A percentile compares a stretch with the other conserved stretches of the same genome.
Conservation (phyloP, 1,140 invertebrate species). For the Drosophila hydei region DNA sequence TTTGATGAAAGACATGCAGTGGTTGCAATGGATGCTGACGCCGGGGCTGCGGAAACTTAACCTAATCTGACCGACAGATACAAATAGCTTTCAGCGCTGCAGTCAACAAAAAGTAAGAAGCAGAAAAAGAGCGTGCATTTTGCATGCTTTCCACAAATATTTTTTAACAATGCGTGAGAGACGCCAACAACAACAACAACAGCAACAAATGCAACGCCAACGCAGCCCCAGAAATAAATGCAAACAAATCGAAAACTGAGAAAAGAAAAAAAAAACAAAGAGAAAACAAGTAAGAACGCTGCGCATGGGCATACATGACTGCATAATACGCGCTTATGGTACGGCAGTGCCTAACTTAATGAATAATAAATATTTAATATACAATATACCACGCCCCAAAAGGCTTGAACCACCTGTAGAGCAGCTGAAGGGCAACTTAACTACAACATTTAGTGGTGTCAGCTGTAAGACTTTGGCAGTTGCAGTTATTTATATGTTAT, state of each 20-base stretch:
- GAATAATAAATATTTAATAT: too few species aligned
- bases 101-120: constrained; percentile 69
- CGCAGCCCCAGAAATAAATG: constrained; percentile 61
- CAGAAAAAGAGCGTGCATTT: constrained; percentile 69
- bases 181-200: neutral
- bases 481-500: too few species aligned
- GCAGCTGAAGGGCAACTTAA: too few species aligned
- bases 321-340: too few species aligned
- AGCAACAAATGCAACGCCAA: constrained; percentile 38
- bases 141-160: constrained; percentile 79
- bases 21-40: constrained; percentile 42
- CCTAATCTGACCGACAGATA: constrained; percentile 81
- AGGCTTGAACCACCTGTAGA: too few species aligned
- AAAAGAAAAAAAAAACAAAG: constrained; percentile 19
- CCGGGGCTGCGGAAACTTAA: constrained; percentile 56
- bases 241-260: constrained; percentile 69
- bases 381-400: too few species aligned
- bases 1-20: constrained; percentile 79
- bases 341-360: too few species aligned
- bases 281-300: neutral
- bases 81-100: constrained; percentile 79
- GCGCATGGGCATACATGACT: neutral
- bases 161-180: constrained; percentile 67
- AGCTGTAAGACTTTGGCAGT: too few species aligned
- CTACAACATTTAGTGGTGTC: too few species aligned